A percentile compares a stretch with the other conserved stretches of the same genome.
phyloP scores from a whole-genome alignment of 2,113 vertebrate species.

The Junco hyemalis region DNA sequence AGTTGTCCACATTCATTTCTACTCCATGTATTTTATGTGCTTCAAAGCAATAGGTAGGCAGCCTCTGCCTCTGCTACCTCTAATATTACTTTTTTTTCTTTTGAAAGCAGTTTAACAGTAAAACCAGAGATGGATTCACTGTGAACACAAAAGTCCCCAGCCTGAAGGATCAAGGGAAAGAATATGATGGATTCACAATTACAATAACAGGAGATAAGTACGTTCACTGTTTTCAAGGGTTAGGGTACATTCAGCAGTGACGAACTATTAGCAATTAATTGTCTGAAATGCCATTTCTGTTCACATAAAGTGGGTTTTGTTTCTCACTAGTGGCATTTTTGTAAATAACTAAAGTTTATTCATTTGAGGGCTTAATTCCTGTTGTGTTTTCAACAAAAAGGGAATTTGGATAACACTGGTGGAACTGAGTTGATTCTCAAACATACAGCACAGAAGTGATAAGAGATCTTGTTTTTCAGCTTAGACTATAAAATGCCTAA shows the following conservation, averaged over 20 bases:
- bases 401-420: not conserved
- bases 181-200: constrained; percentile 95
- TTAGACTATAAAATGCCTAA: not conserved
- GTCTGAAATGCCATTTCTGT: not conserved
- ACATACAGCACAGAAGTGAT: not conserved
- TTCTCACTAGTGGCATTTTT: not conserved
- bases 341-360: not conserved
- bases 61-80: not conserved
- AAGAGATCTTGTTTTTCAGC: not conserved
- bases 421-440: not conserved
- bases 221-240: not conserved
- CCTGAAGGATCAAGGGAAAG: constrained; percentile 89
- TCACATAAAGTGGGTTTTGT: not conserved
- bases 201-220: constrained; percentile 98
- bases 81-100: constrained; percentile 17
- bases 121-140: constrained; percentile 97
- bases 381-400: not conserved
- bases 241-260: not conserved
- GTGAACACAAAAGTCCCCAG: constrained; percentile 98
- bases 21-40: not conserved
- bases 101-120: constrained; percentile 98
- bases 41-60: not conserved
- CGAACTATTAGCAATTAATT: not conserved
- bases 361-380: not conserved
- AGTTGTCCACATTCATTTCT: not conserved